Conservation (phyloP, 2,113 vertebrate species). For the Coryphaenoides rupestris region DNA sequence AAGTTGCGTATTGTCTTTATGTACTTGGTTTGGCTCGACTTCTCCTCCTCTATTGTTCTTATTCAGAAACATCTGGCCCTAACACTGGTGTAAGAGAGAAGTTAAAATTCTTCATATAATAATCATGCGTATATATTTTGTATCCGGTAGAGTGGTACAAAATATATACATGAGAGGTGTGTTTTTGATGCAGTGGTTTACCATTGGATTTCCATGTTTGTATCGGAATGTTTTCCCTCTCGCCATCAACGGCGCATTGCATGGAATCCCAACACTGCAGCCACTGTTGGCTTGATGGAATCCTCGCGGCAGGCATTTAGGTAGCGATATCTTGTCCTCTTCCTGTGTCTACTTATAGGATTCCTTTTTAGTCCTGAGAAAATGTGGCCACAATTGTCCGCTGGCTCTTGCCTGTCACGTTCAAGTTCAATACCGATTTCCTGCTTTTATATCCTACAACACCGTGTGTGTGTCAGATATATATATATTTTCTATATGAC, state of each 20-base stretch:
- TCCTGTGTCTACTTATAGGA: constrained; percentile 11
- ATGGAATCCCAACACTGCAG: constrained; percentile 32
- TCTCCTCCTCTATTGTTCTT: no score
- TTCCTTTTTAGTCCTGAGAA: constrained; percentile 21
- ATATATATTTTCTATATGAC: not conserved
- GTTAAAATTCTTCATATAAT: not conserved
- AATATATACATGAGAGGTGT: no score
- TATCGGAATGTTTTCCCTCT: constrained; percentile 26
- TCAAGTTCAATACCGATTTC: not conserved
- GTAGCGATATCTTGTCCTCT: constrained; percentile 6
- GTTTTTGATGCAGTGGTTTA: not conserved
- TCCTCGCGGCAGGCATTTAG: constrained; percentile 17
- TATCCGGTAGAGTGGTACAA: no score
- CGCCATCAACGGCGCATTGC: constrained; percentile 25
- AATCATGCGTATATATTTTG: no score
- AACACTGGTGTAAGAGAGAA: constrained; percentile 8
- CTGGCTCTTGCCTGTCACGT: constrained; percentile 13
- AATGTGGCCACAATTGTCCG: not conserved
- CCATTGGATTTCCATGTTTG: not conserved
- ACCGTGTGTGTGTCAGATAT: not conserved
- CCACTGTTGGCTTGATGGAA: constrained; percentile 25
- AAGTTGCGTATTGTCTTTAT: no score
- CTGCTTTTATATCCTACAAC: not conserved
- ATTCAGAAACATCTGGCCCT: constrained; percentile 15
- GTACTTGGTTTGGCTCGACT: no score